A percentile compares a stretch with the other conserved stretches of the same genome.
Evolutionary conservation across 2,888 invertebrate species (phyloP).

Genomic region (Catonia carolina): DNA sequence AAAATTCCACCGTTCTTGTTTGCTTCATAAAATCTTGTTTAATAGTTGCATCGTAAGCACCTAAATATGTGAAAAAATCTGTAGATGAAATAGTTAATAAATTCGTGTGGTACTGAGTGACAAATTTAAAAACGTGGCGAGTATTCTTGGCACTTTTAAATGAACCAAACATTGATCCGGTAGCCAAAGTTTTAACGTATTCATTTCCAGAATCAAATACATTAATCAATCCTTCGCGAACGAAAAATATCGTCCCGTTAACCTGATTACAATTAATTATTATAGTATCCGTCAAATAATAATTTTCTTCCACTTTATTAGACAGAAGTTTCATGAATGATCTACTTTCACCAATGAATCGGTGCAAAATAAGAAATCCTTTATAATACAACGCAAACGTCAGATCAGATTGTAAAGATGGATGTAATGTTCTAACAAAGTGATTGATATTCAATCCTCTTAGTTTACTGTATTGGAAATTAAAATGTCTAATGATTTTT

Average conservation of each 20-base stretch:
- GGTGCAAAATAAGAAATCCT: not conserved
- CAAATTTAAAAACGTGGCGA: not conserved
- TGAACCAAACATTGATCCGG: constrained; percentile 5
- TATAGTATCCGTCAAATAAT: not conserved
- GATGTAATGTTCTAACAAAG: not conserved
- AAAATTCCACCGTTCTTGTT: not conserved
- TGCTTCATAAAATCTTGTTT: not conserved
- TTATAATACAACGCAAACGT: constrained; percentile 2
- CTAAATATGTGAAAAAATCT: not conserved
- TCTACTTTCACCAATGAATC: not conserved
- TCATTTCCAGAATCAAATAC: not conserved
- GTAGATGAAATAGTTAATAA: not conserved
- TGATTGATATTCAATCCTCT: not conserved
- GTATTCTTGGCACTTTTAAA: not conserved
- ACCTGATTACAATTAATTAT: constrained; percentile 2
- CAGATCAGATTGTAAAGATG: not conserved
- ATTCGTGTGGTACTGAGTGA: not conserved
- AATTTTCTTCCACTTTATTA: not conserved
- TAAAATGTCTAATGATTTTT: constrained; percentile 1
- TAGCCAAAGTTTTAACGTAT: not conserved
- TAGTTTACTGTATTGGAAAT: not conserved
- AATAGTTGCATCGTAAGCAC: not conserved
- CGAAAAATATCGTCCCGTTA: constrained; percentile 1
- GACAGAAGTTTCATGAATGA: not conserved
- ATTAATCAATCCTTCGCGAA: not conserved